Conservation (phyloP, 2,888 invertebrate genomes). For the Epinotia demarniana region DNA sequence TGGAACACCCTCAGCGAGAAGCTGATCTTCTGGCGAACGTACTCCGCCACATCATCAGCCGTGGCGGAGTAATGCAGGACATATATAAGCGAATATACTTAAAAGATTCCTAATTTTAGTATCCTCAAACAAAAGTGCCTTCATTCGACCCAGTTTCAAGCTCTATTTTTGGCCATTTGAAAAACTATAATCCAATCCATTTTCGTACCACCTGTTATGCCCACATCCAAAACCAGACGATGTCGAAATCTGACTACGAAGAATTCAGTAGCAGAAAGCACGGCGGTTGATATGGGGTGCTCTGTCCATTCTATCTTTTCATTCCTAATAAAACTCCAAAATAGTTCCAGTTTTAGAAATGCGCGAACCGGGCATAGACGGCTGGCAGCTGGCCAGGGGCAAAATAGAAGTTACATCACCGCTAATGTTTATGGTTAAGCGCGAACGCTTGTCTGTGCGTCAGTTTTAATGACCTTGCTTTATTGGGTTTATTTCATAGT, state of each 20-base stretch:
- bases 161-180: too few relatives aligned
- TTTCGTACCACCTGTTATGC: not conserved
- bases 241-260: not conserved
- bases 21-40: too few relatives aligned
- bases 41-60: too few relatives aligned
- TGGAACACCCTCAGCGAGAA: too few relatives aligned
- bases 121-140: too few relatives aligned
- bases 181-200: not conserved
- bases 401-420: slow-evolving; percentile 44
- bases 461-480: slow-evolving; percentile 43
- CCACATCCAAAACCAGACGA: not conserved
- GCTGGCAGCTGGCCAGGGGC: slow-evolving; percentile 39
- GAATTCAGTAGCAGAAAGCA: not conserved
- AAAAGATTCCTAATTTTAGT: too few relatives aligned
- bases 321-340: slow-evolving; percentile 41
- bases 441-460: slow-evolving; percentile 36
- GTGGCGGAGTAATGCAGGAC: too few relatives aligned
- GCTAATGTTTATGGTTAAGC: slow-evolving; percentile 43
- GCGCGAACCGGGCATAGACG: slow-evolving; percentile 41
- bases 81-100: too few relatives aligned
- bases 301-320: slow-evolving; percentile 19
- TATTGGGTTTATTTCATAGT: slow-evolving; percentile 22
- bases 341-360: slow-evolving; percentile 42
- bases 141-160: too few relatives aligned
- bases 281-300: not conserved